Percentiles rank a stretch among this genome's conserved stretches.
Conservation (phyloP, 2,113 vertebrate species). For the Coreoperca whiteheadi region DNA sequence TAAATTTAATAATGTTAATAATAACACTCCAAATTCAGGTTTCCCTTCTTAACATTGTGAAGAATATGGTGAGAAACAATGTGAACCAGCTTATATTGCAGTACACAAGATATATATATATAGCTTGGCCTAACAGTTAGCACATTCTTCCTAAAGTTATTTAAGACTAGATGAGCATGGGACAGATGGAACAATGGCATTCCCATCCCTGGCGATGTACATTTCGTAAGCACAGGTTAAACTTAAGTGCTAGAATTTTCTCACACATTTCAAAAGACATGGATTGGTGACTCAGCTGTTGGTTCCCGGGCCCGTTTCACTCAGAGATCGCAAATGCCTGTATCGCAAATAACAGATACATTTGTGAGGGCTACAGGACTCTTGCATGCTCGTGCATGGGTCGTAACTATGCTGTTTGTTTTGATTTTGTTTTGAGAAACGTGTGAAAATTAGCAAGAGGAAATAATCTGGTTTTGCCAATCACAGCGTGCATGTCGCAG, state of each 20-base stretch:
- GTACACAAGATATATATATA: neutral
- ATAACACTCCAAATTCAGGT: neutral
- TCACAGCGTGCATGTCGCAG: neutral
- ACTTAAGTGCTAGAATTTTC: neutral
- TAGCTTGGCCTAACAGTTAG: neutral
- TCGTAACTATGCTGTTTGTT: constrained; percentile 11
- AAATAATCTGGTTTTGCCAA: constrained; percentile 3
- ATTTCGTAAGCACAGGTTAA: neutral
- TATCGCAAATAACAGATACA: constrained; percentile 14
- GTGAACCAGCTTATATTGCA: neutral
- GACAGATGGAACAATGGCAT: neutral
- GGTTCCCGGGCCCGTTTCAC: neutral
- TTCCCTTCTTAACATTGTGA: neutral
- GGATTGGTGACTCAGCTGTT: neutral
- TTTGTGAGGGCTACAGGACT: neutral
- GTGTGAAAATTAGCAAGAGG: neutral
- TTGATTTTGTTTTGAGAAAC: constrained; percentile 13
- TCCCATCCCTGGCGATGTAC: neutral
- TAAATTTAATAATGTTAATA: neutral
- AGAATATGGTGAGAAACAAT: neutral
- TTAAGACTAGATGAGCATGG: neutral
- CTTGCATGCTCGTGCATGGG: neutral
- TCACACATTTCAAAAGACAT: neutral
- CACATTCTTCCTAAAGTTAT: neutral
- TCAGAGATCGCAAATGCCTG: neutral